Evolutionary conservation across 2,113 vertebrate genomes (phyloP).

Genomic region (Proterorhinus semilunaris): DNA sequence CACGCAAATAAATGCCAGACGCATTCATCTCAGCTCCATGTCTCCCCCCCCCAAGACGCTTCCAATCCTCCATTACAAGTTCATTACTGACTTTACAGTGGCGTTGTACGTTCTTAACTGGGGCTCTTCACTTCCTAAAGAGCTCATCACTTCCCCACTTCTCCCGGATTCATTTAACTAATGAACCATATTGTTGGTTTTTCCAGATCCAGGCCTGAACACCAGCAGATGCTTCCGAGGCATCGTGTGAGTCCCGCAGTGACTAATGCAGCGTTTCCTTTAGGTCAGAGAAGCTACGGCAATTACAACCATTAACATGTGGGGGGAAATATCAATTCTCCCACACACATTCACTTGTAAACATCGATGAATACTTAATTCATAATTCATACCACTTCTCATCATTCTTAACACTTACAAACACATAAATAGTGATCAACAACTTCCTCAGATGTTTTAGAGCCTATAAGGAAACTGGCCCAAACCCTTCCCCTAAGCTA

Average conservation of each 20-base stretch:
- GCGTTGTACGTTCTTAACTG: slow-evolving; percentile 24
- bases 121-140: slow-evolving; percentile 22
- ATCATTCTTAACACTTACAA: no score
- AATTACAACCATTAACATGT: slow-evolving; percentile 14
- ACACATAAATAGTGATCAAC: no score
- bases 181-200: slow-evolving; percentile 10
- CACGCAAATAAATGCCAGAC: slow-evolving; percentile 36
- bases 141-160: slow-evolving; percentile 34
- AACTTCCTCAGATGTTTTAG: no score
- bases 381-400: no score
- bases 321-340: neutral
- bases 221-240: slow-evolving; percentile 10
- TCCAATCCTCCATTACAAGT: slow-evolving; percentile 22
- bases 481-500: no score
- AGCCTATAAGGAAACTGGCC: no score
- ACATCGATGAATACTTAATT: no score
- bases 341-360: slow-evolving; percentile 5
- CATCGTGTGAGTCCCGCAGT: slow-evolving; percentile 7
- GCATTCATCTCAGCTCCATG: slow-evolving; percentile 30
- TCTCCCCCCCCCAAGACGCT: slow-evolving; percentile 10
- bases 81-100: slow-evolving; percentile 20
- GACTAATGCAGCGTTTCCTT: slow-evolving; percentile 24
- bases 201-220: slow-evolving; percentile 5
- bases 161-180: slow-evolving; percentile 32
- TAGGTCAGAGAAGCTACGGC: slow-evolving; percentile 18